Conservation (phyloP, 2,888 invertebrate species). For the Cheilosia vulpina region DNA sequence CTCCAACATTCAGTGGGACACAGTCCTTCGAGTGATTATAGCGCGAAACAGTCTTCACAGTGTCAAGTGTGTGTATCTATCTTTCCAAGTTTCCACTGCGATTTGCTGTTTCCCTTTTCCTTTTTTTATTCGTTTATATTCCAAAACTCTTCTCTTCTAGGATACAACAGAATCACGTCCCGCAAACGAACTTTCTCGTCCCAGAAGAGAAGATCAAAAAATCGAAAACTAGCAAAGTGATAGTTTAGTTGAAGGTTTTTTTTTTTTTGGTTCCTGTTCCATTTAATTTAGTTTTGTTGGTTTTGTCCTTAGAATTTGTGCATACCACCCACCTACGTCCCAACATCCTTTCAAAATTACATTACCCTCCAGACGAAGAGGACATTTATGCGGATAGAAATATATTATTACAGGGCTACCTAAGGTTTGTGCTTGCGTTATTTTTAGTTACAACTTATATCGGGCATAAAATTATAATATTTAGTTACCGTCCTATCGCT, state of each 20-base stretch:
- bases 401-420: too few relatives aligned
- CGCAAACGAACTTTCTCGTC: constrained; percentile 59
- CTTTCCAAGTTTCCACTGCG: constrained; percentile 53
- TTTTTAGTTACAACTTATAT: too few relatives aligned
- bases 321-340: background rate
- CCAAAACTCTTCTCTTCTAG: constrained; percentile 57
- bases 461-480: too few relatives aligned
- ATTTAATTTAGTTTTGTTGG: constrained; percentile 36
- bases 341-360: constrained; percentile 10
- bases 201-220: constrained; percentile 51
- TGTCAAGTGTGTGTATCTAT: constrained; percentile 61
- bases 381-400: too few relatives aligned
- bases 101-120: constrained; percentile 30
- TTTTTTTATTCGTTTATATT: constrained; percentile 9
- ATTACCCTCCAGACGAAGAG: constrained; percentile 4
- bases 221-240: constrained; percentile 46
- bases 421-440: too few relatives aligned
- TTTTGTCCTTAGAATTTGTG: constrained; percentile 25
- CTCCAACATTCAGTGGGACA: constrained; percentile 80
- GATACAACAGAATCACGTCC: constrained; percentile 43
- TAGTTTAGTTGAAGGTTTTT: constrained; percentile 46
- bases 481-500: too few relatives aligned
- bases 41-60: constrained; percentile 77
- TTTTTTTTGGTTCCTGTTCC: constrained; percentile 42
- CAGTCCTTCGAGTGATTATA: constrained; percentile 83